A percentile compares a stretch with the other conserved stretches of the same genome.
These are phyloP conservation scores for Leucopternis melanops DNA, from an alignment of 2,113 vertebrate genomes.

Conservation along the genomic window DNA sequence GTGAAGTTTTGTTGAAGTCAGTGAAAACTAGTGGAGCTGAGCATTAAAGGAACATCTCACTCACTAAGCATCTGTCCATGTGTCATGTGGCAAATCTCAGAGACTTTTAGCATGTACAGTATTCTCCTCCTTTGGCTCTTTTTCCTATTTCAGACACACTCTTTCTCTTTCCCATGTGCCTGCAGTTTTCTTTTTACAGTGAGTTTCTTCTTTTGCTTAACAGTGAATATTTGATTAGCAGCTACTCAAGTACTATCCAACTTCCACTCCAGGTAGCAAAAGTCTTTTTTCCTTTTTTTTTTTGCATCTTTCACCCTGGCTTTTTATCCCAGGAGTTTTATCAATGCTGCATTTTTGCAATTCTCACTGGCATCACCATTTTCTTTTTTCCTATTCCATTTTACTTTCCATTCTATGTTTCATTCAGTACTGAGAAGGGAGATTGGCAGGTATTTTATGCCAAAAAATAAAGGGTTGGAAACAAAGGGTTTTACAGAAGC, in stretches of 20 bases:
- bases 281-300: not conserved
- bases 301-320: not conserved
- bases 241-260: not conserved
- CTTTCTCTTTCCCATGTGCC: not conserved
- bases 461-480: conserved; percentile 1
- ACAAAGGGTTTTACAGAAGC: not conserved
- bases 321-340: not conserved
- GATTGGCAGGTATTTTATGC: not conserved
- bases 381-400: not conserved
- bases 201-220: not conserved
- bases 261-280: not conserved
- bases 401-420: not conserved
- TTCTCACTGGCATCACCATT: not conserved
- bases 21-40: not conserved
- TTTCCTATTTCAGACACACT: not conserved
- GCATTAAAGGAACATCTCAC: not conserved
- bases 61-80: not conserved
- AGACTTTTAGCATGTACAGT: not conserved
- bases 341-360: not conserved
- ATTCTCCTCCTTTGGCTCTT: not conserved
- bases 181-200: not conserved
- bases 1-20: not conserved
- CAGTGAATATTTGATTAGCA: conserved; percentile 44
- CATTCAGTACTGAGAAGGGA: not conserved
- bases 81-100: not conserved